Percentiles rank a stretch among this genome's conserved stretches.
Conservation (phyloP, 2,797 vertebrate genomes). For the Chloroceryle amazona region DNA sequence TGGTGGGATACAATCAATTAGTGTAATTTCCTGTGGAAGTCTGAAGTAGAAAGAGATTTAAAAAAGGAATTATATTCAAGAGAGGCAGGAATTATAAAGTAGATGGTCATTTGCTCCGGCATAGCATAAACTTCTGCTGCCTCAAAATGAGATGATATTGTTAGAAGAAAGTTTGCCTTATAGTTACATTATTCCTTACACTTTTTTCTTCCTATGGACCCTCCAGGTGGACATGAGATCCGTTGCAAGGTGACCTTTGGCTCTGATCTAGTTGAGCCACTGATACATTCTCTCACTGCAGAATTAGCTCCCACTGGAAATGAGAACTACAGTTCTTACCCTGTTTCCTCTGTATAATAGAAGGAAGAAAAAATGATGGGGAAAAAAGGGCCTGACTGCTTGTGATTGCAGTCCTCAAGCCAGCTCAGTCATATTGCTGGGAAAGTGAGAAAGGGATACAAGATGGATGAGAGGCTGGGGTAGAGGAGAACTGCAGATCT, state of each 20-base stretch:
- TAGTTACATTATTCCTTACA: background rate
- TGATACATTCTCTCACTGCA: background rate
- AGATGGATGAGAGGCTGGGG: background rate
- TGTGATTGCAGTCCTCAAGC: background rate
- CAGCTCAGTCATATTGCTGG: background rate
- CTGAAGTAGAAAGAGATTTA: background rate
- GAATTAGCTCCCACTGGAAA: background rate
- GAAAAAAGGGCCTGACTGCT: background rate
- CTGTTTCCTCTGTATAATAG: background rate
- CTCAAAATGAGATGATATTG: background rate
- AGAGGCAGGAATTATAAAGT: background rate
- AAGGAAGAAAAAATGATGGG: background rate
- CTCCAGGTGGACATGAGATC: background rate
- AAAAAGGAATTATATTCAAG: background rate
- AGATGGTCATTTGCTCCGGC: background rate
- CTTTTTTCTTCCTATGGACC: background rate
- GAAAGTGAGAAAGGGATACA: background rate
- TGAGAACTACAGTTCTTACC: background rate
- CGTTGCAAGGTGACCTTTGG: background rate
- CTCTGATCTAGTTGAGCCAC: background rate
- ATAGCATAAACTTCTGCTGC: background rate
- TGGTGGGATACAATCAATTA: background rate
- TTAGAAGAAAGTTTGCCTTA: background rate
- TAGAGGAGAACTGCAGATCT: background rate
- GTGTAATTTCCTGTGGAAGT: background rate